Percentiles rank a stretch among this genome's conserved stretches.
These are phyloP conservation scores for Corella eumyota DNA, from an alignment of 23 tunicate genomes.

Conservation along the genomic window DNA sequence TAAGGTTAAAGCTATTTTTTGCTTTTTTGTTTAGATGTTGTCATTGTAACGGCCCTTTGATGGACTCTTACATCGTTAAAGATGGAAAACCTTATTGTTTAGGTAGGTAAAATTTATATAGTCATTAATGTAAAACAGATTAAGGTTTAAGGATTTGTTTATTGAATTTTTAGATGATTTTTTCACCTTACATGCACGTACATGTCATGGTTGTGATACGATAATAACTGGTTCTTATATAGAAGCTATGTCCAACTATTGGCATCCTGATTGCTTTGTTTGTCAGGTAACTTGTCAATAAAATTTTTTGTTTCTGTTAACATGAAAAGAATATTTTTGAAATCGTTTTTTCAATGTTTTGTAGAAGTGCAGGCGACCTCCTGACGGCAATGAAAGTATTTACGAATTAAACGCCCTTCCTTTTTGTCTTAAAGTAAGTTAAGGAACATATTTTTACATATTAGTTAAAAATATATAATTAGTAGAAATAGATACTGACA, in stretches of 20 bases:
- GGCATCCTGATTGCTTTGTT: slow-evolving; percentile 91
- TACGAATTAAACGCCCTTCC: slow-evolving; percentile 84
- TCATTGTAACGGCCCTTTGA: slow-evolving; percentile 69
- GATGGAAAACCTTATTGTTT: slow-evolving; percentile 88
- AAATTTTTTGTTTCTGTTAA: background rate
- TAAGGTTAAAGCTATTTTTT: background rate
- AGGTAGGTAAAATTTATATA: too few relatives aligned
- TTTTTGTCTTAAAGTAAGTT: slow-evolving; percentile 69
- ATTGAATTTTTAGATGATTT: slow-evolving; percentile 52
- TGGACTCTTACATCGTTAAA: slow-evolving; percentile 91
- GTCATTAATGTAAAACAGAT: too few relatives aligned
- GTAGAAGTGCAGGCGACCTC: slow-evolving; percentile 75
- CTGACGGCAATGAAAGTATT: slow-evolving; percentile 76
- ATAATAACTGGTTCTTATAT: slow-evolving; percentile 88
- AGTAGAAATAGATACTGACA: background rate
- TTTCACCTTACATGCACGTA: slow-evolving; percentile 84
- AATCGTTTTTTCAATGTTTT: background rate
- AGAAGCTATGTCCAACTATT: slow-evolving; percentile 90
- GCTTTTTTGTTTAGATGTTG: slow-evolving; percentile 48
- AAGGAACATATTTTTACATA: too few relatives aligned
- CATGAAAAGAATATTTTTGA: background rate
- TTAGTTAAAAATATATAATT: background rate
- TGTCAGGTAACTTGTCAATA: slow-evolving; percentile 49
- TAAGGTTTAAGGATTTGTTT: too few relatives aligned
- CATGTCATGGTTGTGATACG: slow-evolving; percentile 95